Percentiles rank a stretch among this genome's conserved stretches.
These are phyloP conservation scores for Spizella passerina DNA, from an alignment of 2,797 vertebrate genomes.

Conservation along the genomic window DNA sequence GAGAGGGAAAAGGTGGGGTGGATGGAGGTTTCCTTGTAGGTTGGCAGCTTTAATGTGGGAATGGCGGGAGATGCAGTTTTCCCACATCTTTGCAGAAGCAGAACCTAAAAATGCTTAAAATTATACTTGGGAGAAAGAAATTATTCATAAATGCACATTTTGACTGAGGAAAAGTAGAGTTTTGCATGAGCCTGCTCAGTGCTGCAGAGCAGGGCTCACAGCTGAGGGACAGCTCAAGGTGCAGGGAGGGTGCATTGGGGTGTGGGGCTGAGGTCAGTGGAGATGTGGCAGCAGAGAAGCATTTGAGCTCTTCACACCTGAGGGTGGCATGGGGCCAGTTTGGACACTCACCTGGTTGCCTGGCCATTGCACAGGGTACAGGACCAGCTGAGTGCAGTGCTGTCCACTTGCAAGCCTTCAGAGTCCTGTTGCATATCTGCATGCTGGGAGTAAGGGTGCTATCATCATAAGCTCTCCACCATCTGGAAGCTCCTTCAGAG, in stretches of 20 bases:
- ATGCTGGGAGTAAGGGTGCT: background rate
- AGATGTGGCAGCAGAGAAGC: background rate
- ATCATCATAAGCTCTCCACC: background rate
- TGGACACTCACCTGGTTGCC: background rate
- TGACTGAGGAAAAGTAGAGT: background rate
- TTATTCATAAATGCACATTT: background rate
- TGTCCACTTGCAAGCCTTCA: background rate
- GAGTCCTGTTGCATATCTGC: background rate
- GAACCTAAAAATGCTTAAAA: background rate
- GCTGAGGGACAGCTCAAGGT: accelerated
- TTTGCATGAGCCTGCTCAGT: background rate
- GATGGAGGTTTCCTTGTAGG: background rate
- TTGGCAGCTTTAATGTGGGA: background rate
- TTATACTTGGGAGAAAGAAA: background rate
- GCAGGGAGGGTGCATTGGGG: accelerated
- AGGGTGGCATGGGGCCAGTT: background rate
- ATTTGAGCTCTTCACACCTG: background rate
- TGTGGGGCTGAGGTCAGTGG: background rate
- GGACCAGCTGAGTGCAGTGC: background rate
- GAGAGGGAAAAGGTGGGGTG: background rate
- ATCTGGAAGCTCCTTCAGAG: background rate
- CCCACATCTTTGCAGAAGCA: background rate
- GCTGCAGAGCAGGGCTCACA: background rate
- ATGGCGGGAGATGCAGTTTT: background rate
- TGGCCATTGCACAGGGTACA: background rate